These are phyloP conservation scores for Tipula lateralis DNA, from an alignment of 2,888 invertebrate species.

Conservation along the genomic window DNA sequence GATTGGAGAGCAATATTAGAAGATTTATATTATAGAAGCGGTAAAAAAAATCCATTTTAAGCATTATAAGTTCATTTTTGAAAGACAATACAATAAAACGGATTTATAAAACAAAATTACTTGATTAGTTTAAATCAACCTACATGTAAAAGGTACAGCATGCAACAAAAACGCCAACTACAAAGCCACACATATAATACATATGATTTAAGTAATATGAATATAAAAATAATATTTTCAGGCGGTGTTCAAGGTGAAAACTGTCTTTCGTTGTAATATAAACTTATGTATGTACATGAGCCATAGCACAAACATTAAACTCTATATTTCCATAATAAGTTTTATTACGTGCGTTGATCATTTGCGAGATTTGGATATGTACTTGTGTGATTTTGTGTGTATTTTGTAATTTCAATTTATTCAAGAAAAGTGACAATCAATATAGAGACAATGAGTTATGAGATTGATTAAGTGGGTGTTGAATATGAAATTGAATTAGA, in stretches of 20 bases:
- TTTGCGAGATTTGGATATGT: neutral
- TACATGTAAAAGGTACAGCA: neutral
- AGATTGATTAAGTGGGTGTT: neutral
- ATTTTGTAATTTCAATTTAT: neutral
- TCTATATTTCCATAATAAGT: neutral
- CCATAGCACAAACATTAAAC: neutral
- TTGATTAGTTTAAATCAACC: neutral
- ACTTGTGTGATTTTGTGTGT: neutral
- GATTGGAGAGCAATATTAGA: too few species aligned
- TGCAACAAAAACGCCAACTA: neutral
- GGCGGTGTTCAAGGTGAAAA: neutral
- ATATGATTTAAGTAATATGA: neutral
- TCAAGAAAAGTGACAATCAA: neutral
- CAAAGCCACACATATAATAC: neutral
- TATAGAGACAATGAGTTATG: neutral
- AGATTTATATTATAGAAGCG: too few species aligned
- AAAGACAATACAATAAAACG: neutral
- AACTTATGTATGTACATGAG: neutral
- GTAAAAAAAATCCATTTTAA: too few species aligned
- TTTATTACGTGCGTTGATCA: neutral
- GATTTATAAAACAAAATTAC: neutral
- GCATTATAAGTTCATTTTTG: neutral
- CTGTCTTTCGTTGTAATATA: neutral
- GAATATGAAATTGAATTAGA: conserved; percentile 3
- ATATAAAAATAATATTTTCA: neutral